Percentiles rank a stretch among this genome's conserved stretches.
Conservation (phyloP, 2,888 invertebrate genomes). For the Lycaena phlaeas region DNA sequence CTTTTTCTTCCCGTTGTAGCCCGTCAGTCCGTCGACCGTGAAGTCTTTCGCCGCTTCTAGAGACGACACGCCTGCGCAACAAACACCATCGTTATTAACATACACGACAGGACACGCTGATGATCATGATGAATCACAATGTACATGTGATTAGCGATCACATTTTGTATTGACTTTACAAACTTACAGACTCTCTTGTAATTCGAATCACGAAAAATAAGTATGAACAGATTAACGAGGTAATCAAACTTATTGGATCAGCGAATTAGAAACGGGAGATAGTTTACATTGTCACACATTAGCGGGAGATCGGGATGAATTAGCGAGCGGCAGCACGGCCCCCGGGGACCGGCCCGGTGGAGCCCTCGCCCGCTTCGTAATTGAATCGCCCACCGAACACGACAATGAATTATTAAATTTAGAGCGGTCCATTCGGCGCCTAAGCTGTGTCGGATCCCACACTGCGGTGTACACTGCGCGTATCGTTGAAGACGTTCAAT, state of each 20-base stretch:
- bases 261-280: background rate
- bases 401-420: conserved; percentile 69
- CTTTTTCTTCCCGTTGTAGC: conserved; percentile 92
- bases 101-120: no score
- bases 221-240: no score
- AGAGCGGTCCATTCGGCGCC: conserved; percentile 31
- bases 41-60: conserved; percentile 87
- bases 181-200: no score
- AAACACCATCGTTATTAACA: conserved; percentile 3
- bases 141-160: no score
- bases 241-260: no score
- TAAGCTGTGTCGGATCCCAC: conserved; percentile 9
- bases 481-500: background rate
- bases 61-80: conserved; percentile 76
- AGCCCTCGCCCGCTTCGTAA: conserved; percentile 41
- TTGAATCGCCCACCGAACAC: conserved; percentile 68
- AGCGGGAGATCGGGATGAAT: background rate
- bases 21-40: conserved; percentile 84
- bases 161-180: no score
- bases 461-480: conserved; percentile 12
- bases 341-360: conserved; percentile 18
- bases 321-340: conserved; percentile 18
- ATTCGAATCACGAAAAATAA: no score
- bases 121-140: no score
- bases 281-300: no score